These are phyloP conservation scores for Saturnia japonica DNA, from an alignment of 2,888 invertebrate genomes.

Conservation along the genomic window DNA sequence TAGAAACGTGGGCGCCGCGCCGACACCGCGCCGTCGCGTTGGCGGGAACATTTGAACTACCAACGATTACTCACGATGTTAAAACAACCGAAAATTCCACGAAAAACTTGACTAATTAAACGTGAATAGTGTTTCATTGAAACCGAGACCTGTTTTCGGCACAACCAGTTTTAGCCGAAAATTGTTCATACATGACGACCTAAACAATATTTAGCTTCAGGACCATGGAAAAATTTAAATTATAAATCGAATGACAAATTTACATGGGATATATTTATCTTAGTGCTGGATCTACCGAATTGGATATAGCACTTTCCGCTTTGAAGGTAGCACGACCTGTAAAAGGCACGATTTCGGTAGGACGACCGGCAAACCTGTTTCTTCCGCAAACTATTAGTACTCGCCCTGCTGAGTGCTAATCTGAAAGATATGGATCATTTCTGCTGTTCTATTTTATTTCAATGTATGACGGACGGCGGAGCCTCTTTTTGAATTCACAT, in stretches of 20 bases:
- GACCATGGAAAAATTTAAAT: neutral
- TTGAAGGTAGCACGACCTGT: no score
- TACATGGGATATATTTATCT: neutral
- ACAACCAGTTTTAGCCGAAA: neutral
- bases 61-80: constrained; percentile 1
- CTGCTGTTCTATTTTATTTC: neutral
- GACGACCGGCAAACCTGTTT: no score
- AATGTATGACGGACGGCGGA: neutral
- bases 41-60: neutral
- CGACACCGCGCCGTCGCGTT: no score
- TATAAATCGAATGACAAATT: neutral
- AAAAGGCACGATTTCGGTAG: no score
- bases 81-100: constrained; percentile 6
- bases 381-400: no score
- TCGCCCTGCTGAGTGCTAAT: no score
- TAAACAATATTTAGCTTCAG: neutral
- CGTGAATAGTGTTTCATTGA: neutral
- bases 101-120: constrained; percentile 15
- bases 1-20: neutral
- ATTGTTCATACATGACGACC: neutral
- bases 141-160: neutral
- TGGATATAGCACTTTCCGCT: no score
- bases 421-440: no score
- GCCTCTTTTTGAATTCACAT: neutral
- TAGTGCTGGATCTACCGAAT: no score